phyloP scores from a whole-genome alignment of 2,797 vertebrate genomes.

The Hippocampus kuda region DNA sequence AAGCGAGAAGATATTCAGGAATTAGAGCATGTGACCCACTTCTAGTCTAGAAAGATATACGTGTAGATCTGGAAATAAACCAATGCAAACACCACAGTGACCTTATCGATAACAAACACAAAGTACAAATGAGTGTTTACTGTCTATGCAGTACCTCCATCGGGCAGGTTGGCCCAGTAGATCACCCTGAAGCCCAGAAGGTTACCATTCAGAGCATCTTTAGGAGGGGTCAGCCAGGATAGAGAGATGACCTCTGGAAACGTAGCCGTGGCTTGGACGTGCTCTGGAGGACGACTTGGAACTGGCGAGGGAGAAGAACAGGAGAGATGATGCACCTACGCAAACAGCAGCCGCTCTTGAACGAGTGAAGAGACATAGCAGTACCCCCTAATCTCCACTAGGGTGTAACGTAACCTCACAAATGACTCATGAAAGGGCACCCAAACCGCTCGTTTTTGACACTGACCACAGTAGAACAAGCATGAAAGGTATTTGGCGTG shows the following conservation, averaged over 20 bases:
- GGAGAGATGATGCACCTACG: neutral
- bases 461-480: neutral
- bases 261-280: constrained; percentile 83
- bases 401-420: constrained; percentile 36
- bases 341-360: neutral
- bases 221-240: constrained; percentile 85
- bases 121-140: neutral
- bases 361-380: constrained; percentile 5
- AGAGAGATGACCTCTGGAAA: constrained; percentile 92
- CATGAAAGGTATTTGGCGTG: no score
- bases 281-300: constrained; percentile 89
- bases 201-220: constrained; percentile 92
- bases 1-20: neutral
- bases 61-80: neutral
- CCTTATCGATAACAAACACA: neutral
- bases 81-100: neutral
- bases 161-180: constrained; percentile 96
- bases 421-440: neutral
- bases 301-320: constrained; percentile 61
- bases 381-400: constrained; percentile 37
- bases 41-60: neutral
- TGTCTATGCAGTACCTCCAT: constrained; percentile 75
- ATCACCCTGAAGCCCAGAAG: constrained; percentile 94
- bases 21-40: neutral
- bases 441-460: no score